Evolutionary conservation across 2,888 invertebrate genomes (phyloP).

Genomic region (Netelia virgata): DNA sequence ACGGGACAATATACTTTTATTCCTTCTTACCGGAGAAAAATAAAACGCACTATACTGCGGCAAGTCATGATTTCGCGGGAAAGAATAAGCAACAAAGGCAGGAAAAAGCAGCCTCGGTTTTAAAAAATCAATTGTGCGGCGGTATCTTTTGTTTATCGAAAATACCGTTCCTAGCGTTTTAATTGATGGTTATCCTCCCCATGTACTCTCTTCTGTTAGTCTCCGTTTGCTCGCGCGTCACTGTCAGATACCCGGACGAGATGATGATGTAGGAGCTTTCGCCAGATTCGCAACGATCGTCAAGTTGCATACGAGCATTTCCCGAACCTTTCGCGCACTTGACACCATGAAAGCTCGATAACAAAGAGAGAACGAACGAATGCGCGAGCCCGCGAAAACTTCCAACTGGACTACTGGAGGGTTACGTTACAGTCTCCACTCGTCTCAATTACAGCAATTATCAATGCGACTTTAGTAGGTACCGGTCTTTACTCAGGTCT

Average conservation of each 20-base stretch:
- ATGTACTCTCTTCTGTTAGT: neutral
- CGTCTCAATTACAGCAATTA: constrained; percentile 65
- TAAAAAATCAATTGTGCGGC: neutral
- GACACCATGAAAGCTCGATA: constrained; percentile 20
- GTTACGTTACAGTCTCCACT: constrained; percentile 46
- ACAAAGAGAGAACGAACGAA: constrained; percentile 3
- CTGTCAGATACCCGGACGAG: neutral
- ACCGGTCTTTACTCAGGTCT: constrained; percentile 21
- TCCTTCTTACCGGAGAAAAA: neutral
- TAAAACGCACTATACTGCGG: neutral
- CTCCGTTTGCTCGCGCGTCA: neutral
- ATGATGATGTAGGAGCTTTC: constrained; percentile 12
- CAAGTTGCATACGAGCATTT: constrained; percentile 8
- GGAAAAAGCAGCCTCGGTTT: neutral
- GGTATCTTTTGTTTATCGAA: neutral
- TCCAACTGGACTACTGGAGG: constrained; percentile 40
- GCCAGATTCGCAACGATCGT: neutral
- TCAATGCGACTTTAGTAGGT: constrained; percentile 33
- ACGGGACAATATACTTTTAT: constrained; percentile 22
- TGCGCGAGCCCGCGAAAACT: constrained; percentile 41
- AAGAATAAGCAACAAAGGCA: neutral
- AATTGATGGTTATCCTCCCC: too few relatives aligned
- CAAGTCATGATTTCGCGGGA: neutral
- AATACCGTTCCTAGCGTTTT: too few relatives aligned
- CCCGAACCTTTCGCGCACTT: constrained; percentile 14